Evolutionary conservation across 2,888 invertebrate species (phyloP), one percentile per base, ranked within the genome.

Genomic region (Caenorhabditis sinica): DNA sequence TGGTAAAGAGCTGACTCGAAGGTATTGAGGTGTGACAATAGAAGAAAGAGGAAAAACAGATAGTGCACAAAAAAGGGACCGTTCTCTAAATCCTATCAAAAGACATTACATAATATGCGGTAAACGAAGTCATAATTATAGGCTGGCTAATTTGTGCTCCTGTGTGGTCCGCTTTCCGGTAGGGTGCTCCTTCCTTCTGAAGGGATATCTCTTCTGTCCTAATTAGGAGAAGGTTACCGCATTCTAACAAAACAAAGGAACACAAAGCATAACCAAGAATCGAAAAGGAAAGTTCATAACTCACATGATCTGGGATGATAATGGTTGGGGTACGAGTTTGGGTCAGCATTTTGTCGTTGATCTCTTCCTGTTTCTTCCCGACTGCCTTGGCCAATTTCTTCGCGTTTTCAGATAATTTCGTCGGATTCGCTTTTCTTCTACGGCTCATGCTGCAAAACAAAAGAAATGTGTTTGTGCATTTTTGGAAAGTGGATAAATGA

Each of bases 391-490:
- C 45, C 25, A 58, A 56, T 51, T 61, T 81, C 30, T 77, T 71
- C 4, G 68, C 69, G 63, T 84, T 53, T 61, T 85, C 85, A 56
- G 69, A 66, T n/a, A 90, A 74, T 76, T 90, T 84, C 45, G 83
- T 88, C 20, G 91, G 91, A 28, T 89, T 88, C 23, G 90, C 87
- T 87, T 91, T 90, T 82, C 91, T 84, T 84, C 91, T 87, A 87
- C 89, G 90, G 88, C 90, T 90, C 91, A 91, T 91, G 83, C 91
- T 91, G 88, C 60, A 90, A 80, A 6, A 40, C 33, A 40, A 40
- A 40, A 40, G 13, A 40, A 40, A 13, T 40, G 40, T 40, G 8
- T 49, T 49, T 43, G 25, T 76, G 49, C 6, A 49, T 28, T 53
- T 53, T 53, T 66, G 43, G 30, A 33, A 33, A 25, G 30, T 68